These are phyloP conservation scores for Calliopsis andreniformis DNA, from an alignment of 1,140 invertebrate genomes.

Conservation along the genomic window DNA sequence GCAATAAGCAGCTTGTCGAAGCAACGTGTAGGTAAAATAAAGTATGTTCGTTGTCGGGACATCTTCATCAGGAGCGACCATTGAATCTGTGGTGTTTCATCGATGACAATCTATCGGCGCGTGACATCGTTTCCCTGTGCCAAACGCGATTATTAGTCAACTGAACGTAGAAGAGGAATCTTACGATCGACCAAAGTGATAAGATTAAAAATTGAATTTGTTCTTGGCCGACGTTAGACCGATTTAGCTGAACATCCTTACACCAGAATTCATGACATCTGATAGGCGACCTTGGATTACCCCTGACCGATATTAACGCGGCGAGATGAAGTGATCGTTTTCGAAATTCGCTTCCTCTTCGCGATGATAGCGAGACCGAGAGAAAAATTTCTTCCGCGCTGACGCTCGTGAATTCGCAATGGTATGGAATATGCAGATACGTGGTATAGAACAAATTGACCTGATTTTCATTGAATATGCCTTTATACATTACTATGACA, in stretches of 20 bases:
- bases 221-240: neutral
- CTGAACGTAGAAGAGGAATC: neutral
- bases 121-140: neutral
- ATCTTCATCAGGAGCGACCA: neutral
- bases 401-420: neutral
- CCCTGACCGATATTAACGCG: constrained; percentile 18
- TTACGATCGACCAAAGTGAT: neutral
- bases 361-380: neutral
- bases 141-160: neutral
- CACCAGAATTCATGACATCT: constrained; percentile 5
- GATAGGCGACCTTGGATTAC: constrained; percentile 33
- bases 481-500: constrained; percentile 50
- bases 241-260: neutral
- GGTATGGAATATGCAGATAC: constrained; percentile 6
- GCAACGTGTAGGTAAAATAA: constrained; percentile 26
- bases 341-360: neutral
- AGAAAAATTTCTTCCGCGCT: neutral
- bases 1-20: constrained; percentile 29
- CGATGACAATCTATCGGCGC: neutral
- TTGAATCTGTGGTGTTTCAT: neutral
- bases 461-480: constrained; percentile 67
- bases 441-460: constrained; percentile 53
- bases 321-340: neutral
- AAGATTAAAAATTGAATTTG: neutral
- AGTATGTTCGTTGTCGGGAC: constrained; percentile 1